A percentile compares a stretch with the other conserved stretches of the same genome.
phyloP scores from a whole-genome alignment of 2,113 vertebrate genomes.

The Lucifuga dentata region DNA sequence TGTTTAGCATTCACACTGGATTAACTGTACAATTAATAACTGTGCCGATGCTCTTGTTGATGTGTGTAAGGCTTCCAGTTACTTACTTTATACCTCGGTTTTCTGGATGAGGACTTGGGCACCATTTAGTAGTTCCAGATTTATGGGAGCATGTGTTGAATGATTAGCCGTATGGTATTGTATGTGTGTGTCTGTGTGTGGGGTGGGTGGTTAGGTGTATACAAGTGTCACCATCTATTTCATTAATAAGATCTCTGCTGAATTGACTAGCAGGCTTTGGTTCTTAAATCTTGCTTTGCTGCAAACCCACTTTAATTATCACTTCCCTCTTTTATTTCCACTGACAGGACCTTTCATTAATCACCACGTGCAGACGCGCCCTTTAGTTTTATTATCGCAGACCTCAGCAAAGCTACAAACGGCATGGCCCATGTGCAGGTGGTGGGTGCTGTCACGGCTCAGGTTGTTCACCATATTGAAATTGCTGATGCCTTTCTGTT shows the following conservation, averaged over 20 bases:
- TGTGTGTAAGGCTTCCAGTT: too few relatives aligned
- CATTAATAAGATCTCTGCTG: slow-evolving; percentile 37
- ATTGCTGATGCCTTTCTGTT: slow-evolving; percentile 7
- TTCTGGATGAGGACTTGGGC: too few relatives aligned
- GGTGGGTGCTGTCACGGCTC: slow-evolving; percentile 8
- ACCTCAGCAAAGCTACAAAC: slow-evolving; percentile 34
- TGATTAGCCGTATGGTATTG: not conserved
- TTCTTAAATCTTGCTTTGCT: slow-evolving; percentile 37
- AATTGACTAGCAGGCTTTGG: slow-evolving; percentile 35
- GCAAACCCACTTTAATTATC: slow-evolving; percentile 56
- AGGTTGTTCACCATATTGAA: not conserved
- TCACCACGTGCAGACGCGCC: slow-evolving; percentile 39
- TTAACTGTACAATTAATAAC: not conserved
- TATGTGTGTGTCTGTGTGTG: not conserved
- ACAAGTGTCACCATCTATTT: slow-evolving; percentile 7
- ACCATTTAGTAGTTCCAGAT: too few relatives aligned
- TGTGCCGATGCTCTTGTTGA: too few relatives aligned
- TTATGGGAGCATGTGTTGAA: not conserved
- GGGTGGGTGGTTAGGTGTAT: slow-evolving; percentile 1
- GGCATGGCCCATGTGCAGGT: not conserved
- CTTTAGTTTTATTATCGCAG: slow-evolving; percentile 48
- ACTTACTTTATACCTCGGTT: too few relatives aligned
- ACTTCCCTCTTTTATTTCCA: slow-evolving; percentile 41
- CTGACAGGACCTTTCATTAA: slow-evolving; percentile 56
- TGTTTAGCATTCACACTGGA: not conserved